Conservation (phyloP, 2,797 vertebrate genomes). For the Lagorchestes hirsutus region DNA sequence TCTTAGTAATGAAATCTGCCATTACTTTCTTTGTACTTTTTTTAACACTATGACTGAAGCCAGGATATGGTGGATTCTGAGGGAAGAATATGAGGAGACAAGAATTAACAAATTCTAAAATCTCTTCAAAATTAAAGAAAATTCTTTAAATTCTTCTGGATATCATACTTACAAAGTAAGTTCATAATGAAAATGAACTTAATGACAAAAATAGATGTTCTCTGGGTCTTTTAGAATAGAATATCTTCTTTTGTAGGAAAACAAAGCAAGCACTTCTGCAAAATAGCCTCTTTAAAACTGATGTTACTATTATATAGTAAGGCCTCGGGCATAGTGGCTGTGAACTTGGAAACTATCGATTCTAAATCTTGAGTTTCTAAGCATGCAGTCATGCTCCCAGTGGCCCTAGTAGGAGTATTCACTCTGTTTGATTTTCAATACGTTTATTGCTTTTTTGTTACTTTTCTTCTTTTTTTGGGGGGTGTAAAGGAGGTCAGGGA, state of each 20-base stretch:
- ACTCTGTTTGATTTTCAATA: not conserved
- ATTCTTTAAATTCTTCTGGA: not conserved
- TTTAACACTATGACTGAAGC: not conserved
- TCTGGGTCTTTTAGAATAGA: conserved; percentile 30
- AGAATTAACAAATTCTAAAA: not conserved
- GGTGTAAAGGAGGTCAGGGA: not conserved
- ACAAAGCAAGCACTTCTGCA: not conserved
- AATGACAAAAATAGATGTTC: not conserved
- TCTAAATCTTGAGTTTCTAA: conserved; percentile 36
- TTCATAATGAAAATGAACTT: not conserved
- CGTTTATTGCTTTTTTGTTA: not conserved
- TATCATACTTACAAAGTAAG: not conserved
- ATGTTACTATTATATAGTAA: not conserved
- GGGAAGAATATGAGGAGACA: not conserved
- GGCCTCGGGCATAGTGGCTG: not conserved
- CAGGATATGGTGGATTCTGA: not conserved
- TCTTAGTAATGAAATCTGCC: conserved; percentile 72
- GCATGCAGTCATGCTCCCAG: not conserved
- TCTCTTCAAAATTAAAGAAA: not conserved
- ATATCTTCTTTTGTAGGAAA: not conserved
- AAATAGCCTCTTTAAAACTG: not conserved
- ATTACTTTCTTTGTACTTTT: conserved; percentile 45
- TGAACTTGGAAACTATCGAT: not conserved
- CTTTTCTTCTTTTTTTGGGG: not conserved
- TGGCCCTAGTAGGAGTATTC: not conserved